Conservation (phyloP, 2,888 invertebrate genomes). For the Steinernema carpocapsae region DNA sequence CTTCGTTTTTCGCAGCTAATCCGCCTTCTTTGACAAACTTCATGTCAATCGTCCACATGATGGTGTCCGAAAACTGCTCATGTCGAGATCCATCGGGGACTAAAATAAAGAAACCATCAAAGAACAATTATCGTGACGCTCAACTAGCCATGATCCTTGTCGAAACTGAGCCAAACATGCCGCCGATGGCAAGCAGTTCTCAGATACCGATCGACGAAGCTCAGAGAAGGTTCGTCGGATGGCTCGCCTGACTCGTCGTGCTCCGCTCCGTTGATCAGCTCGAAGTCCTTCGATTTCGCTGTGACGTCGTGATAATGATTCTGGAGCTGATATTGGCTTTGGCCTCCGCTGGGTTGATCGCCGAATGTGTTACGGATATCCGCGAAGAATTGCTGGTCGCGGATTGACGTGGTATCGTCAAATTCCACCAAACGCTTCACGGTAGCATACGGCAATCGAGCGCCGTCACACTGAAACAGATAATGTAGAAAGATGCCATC, state of each 20-base stretch:
- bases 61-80: conserved; percentile 65
- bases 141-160: conserved; percentile 32
- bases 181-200: conserved; percentile 37
- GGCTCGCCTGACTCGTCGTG: neutral
- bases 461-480: conserved; percentile 59
- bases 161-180: conserved; percentile 38
- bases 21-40: conserved; percentile 48
- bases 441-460: conserved; percentile 46
- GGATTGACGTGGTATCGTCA: conserved; percentile 10
- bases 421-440: neutral
- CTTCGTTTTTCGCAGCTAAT: neutral
- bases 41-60: conserved; percentile 63
- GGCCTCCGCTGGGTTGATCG: neutral
- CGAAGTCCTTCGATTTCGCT: no score
- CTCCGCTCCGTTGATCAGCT: neutral
- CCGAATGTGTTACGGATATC: neutral
- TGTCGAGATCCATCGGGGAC: conserved; percentile 53
- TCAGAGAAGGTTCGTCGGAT: conserved; percentile 14
- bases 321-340: neutral
- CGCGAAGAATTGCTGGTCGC: conserved; percentile 18
- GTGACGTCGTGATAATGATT: neutral
- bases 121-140: neutral
- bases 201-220: conserved; percentile 33
- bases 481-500: neutral
- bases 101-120: conserved; percentile 36